phyloP scores from a whole-genome alignment of 2,113 vertebrate species.

The Eidolon helvum region DNA sequence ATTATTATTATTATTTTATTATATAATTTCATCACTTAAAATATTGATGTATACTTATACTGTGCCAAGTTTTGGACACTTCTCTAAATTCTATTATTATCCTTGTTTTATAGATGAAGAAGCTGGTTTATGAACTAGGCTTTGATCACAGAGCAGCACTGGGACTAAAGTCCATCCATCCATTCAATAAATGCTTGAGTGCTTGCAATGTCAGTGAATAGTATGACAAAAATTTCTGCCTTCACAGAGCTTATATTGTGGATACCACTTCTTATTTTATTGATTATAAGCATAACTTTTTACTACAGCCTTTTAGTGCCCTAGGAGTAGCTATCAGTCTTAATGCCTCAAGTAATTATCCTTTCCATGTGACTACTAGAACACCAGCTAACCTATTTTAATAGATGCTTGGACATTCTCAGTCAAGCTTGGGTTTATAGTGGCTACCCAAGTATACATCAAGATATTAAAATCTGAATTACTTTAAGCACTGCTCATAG shows the following conservation, averaged over 20 bases:
- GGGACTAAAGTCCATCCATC: background rate
- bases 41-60: background rate
- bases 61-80: background rate
- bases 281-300: conserved; percentile 1
- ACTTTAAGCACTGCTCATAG: background rate
- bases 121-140: background rate
- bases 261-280: background rate
- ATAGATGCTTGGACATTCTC: background rate
- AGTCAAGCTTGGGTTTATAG: background rate
- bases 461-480: background rate
- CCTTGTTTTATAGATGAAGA: background rate
- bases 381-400: background rate
- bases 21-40: conserved; percentile 12
- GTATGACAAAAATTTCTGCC: background rate
- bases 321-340: background rate
- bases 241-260: background rate
- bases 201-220: background rate
- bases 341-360: background rate
- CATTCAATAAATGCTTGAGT: background rate
- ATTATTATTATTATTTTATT: background rate
- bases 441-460: background rate
- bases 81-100: background rate
- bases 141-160: background rate
- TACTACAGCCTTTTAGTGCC: background rate
- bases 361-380: background rate